Base-by-base conservation (phyloP, 1,140 invertebrate genomes). In the Bathynomus jamesi region DNA sequence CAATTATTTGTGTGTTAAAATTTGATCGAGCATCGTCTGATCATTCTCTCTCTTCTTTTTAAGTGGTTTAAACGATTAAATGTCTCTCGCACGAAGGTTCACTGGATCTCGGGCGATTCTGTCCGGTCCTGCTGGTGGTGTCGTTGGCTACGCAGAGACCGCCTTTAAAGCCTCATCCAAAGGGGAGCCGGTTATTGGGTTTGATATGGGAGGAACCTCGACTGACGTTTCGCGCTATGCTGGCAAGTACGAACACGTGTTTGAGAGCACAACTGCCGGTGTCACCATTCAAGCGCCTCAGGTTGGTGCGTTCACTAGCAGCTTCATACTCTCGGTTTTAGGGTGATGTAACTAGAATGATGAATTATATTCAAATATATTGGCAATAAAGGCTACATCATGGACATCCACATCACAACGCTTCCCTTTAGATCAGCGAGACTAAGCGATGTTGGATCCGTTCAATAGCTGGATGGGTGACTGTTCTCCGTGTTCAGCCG, bases 201-300 rank as follows among this genome's bases (percentile, higher is more conserved):
- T 99, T 84, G 97, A 99, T 82, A 99, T 99, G 97, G 97, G 97
- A 66, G 97, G 97, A 4, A 99, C 97, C 2, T 98, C 95, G 0
- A 99, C 98, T 0, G 97, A 99, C 85, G 95, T 99, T 4, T 96
- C 94, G 71, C 86, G 97, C 64, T 99, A 90, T 83, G 92, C 90
- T 62, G 96, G 95, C 3, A 82, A 84, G 61, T 92, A 94, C 82
- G 95, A 99, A 79, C 96, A 99, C 82, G 94, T 98, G 4, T 96
- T 96, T 83, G 97, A 99, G 82, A 93, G 91, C 61, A 95, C 91
- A 0, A 98, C 93, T 0, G 96, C 96, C 28, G 96, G 96, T 4
- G 88, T 99, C 29, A 96, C 93, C 0, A 96, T 99, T 78, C 96
- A 99, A 84, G 92, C 94, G 25, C 93, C 96, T 21, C 67, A 69